These are phyloP conservation scores for Diadegma fenestrale DNA, from an alignment of 2,888 invertebrate genomes.

Conservation along the genomic window DNA sequence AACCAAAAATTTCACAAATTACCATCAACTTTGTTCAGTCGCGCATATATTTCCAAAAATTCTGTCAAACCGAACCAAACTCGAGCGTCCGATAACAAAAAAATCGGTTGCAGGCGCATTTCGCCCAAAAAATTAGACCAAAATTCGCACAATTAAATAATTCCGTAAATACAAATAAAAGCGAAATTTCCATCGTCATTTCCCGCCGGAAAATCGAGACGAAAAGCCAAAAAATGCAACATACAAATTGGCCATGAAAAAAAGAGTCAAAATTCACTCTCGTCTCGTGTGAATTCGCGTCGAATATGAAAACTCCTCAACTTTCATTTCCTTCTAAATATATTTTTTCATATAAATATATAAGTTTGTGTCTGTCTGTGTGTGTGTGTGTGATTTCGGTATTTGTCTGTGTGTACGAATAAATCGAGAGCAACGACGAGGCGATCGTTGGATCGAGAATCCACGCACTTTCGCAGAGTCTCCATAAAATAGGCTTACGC, in stretches of 20 bases:
- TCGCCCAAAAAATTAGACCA: background rate
- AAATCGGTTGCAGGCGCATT: background rate
- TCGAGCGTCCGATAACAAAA: slow-evolving; percentile 21
- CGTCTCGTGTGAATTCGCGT: slow-evolving; percentile 28
- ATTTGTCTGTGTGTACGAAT: background rate
- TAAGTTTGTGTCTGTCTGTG: background rate
- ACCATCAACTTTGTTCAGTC: slow-evolving; percentile 54
- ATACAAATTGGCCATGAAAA: slow-evolving; percentile 72
- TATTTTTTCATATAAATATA: background rate
- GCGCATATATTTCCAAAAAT: slow-evolving; percentile 50
- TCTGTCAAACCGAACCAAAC: slow-evolving; percentile 60
- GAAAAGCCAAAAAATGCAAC: slow-evolving; percentile 35
- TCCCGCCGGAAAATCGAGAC: too few species aligned
- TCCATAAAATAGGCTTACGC: slow-evolving; percentile 79
- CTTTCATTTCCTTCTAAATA: background rate
- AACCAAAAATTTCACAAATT: slow-evolving; percentile 31
- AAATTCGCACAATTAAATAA: slow-evolving; percentile 14
- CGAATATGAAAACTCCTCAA: slow-evolving; percentile 9
- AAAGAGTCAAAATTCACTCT: slow-evolving; percentile 72
- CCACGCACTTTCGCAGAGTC: slow-evolving; percentile 75
- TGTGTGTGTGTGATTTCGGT: background rate
- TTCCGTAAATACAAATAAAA: slow-evolving; percentile 36
- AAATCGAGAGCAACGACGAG: slow-evolving; percentile 25
- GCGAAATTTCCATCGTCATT: too few species aligned
- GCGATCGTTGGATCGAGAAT: slow-evolving; percentile 47